A percentile compares a stretch with the other conserved stretches of the same genome.
Evolutionary conservation across 1,140 invertebrate genomes (phyloP).

Genomic region (Diorhabda sublineata): DNA sequence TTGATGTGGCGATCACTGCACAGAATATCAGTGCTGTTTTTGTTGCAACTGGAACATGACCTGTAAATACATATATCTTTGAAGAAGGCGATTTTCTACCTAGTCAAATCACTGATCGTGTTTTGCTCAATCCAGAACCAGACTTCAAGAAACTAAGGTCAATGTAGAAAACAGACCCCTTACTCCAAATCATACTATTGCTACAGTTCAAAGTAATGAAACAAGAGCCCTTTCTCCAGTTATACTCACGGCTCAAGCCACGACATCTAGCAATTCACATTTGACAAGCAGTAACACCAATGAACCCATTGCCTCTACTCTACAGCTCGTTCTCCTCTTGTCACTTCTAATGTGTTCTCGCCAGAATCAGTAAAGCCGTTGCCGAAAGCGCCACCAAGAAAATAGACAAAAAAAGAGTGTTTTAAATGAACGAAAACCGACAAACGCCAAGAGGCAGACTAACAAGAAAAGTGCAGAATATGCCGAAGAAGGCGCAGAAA

Average conservation of each 20-base stretch:
- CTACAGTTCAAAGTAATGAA: slow-evolving; percentile 11
- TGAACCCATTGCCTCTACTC: not conserved
- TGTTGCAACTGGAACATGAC: slow-evolving; percentile 11
- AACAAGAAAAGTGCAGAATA: not conserved
- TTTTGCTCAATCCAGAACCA: slow-evolving; percentile 16
- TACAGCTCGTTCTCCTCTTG: slow-evolving; percentile 4
- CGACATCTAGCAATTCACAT: not conserved
- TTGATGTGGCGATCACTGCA: slow-evolving; percentile 13
- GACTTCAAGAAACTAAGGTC: slow-evolving; percentile 11
- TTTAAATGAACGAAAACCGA: too few relatives aligned
- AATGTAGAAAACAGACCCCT: slow-evolving; percentile 13
- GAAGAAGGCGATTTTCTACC: slow-evolving; percentile 14
- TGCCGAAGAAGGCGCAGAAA: not conserved
- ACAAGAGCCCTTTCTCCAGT: slow-evolving; percentile 6
- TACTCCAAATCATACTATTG: slow-evolving; percentile 13
- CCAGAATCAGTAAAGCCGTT: not conserved
- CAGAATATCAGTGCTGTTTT: slow-evolving; percentile 7
- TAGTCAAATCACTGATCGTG: slow-evolving; percentile 15
- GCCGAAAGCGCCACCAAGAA: slow-evolving; percentile 5
- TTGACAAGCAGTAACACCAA: not conserved
- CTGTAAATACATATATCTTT: slow-evolving; percentile 14
- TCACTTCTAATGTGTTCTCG: not conserved
- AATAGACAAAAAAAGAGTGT: not conserved
- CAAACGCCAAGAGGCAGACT: too few relatives aligned
- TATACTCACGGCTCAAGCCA: slow-evolving; percentile 9